Evolutionary conservation across 1,140 invertebrate genomes (phyloP), one percentile per base, ranked within the genome.

Genomic region (Eumeta japonica): DNA sequence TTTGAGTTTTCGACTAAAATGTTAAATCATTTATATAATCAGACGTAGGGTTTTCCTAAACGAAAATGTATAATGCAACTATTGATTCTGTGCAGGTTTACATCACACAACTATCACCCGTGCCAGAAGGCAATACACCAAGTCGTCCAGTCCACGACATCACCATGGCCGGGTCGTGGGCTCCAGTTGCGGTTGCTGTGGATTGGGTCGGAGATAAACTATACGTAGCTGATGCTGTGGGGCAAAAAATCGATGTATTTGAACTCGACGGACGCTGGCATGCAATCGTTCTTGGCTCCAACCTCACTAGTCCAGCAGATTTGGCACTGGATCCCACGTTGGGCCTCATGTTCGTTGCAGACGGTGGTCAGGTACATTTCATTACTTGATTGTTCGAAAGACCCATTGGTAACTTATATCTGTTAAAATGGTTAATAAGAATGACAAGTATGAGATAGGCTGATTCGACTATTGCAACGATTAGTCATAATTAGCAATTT

Each of bases 181-280:
- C 87, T 7, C 95, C 94, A 0, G 86, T 89, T 1, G 86, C 90
- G 1, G 64, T 98, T 9, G 94, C 95, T 1, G 85, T 97, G n/a
- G 96, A 99, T 74, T 98, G 95, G 92, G 85, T 98, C 11, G 90
- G 90, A 1, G 87, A 96, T 50, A 98, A 97, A 64, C 77, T 99
- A 3, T 99, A 98, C 66, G 89, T 98, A 7, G 91, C 91, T 0
- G 96, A 99, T 64, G 83, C 87, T 12, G 78, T 94, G 9, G 93
- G 92, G 0, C 91, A 94, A 57, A 93, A 90, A 65, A 88, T 99
- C 33, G 94, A 97, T 59, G 86, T 98, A 1, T 93, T 95, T 55
- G 92, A 95, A 63, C 72, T 95, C 41, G 83, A 89, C 53, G 87
- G 89, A 5, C 75, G 84, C 24, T 85, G 83, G 66, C 86, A 94